These are phyloP conservation scores for Podarcis lilfordi DNA, from an alignment of 2,797 vertebrate genomes.

Conservation along the genomic window DNA sequence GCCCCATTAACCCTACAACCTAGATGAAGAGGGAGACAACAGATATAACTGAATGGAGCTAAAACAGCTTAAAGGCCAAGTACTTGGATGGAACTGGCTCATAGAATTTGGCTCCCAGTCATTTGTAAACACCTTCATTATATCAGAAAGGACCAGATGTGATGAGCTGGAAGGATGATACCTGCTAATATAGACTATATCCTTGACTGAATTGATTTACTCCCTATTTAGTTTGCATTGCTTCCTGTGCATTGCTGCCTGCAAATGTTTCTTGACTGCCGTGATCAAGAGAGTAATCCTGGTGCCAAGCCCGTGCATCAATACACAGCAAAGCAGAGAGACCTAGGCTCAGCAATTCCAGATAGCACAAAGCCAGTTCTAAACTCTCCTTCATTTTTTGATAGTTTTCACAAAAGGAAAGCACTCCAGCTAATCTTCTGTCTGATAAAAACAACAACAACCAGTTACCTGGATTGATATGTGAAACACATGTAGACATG, in stretches of 20 bases:
- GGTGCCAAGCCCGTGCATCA: slow-evolving; percentile 1
- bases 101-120: neutral
- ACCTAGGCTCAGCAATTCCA: neutral
- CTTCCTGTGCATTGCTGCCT: slow-evolving; percentile 42
- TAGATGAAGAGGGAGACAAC: neutral
- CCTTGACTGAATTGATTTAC: slow-evolving; percentile 9
- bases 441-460: neutral
- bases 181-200: neutral
- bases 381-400: slow-evolving; percentile 18
- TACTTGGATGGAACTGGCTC: neutral
- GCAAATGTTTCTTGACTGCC: slow-evolving; percentile 20
- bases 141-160: neutral
- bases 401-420: neutral
- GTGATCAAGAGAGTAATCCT: slow-evolving; percentile 17
- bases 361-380: neutral
- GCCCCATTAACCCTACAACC: neutral
- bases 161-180: neutral
- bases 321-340: neutral
- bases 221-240: neutral
- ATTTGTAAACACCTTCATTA: neutral
- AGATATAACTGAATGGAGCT: neutral
- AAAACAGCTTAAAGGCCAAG: neutral
- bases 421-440: neutral
- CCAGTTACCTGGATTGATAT: neutral
- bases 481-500: neutral